Percentiles rank a stretch among this genome's conserved stretches.
These are phyloP conservation scores for Perdita meconis DNA, from an alignment of 2,888 invertebrate species.

Conservation along the genomic window DNA sequence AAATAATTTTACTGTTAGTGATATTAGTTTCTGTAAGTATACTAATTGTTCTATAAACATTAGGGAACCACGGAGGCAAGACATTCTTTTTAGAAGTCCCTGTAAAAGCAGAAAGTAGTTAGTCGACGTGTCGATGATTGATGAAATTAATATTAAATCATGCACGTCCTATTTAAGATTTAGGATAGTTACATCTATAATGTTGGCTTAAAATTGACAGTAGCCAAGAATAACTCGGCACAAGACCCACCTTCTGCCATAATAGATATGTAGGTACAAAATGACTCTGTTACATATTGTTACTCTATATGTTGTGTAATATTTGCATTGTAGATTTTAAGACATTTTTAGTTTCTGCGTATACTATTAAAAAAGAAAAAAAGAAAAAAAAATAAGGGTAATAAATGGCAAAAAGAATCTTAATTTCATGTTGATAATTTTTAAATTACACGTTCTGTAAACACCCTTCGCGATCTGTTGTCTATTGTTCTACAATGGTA, in stretches of 20 bases:
- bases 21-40: constrained; percentile 61
- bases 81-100: constrained; percentile 77
- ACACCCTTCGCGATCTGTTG: constrained; percentile 58
- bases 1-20: constrained; percentile 62
- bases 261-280: constrained; percentile 72
- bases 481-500: constrained; percentile 27
- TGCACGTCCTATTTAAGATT: constrained; percentile 75
- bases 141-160: constrained; percentile 71
- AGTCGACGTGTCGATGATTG: constrained; percentile 75
- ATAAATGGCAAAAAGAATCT: constrained; percentile 39
- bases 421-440: constrained; percentile 48
- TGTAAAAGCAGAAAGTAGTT: constrained; percentile 72
- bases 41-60: constrained; percentile 22
- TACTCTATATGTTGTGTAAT: constrained; percentile 78
- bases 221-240: constrained; percentile 79
- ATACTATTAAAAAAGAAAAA: constrained; percentile 58
- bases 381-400: constrained; percentile 44
- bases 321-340: constrained; percentile 72
- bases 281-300: constrained; percentile 75
- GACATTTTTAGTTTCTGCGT: constrained; percentile 63
- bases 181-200: constrained; percentile 75
- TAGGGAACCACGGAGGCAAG: constrained; percentile 24
- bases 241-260: constrained; percentile 77
- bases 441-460: constrained; percentile 49
- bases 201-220: constrained; percentile 79